Percentiles rank a stretch among this genome's conserved stretches.
Conservation (phyloP, 2,888 invertebrate species). For the Sphaeridia pumilis region DNA sequence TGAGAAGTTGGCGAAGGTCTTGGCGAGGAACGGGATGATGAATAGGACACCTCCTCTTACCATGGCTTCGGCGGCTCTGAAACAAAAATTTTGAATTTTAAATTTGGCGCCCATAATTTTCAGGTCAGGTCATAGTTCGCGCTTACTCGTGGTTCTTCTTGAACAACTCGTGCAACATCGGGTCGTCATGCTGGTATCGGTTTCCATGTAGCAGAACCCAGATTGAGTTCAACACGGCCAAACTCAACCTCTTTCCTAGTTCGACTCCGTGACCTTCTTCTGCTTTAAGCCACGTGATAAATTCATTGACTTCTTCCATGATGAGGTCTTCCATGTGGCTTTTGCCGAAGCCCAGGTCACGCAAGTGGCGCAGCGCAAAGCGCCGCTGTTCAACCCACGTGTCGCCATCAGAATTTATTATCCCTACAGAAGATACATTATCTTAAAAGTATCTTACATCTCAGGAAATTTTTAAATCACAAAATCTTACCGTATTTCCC, state of each 20-base stretch:
- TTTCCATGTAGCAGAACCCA: background rate
- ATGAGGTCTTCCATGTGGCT: conserved; percentile 1
- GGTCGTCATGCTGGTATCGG: conserved; percentile 4
- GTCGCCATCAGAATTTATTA: background rate
- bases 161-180: background rate
- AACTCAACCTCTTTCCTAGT: background rate
- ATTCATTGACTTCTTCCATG: conserved; percentile 9
- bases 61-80: background rate
- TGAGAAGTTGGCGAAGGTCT: background rate
- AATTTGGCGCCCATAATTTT: background rate
- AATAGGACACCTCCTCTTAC: background rate
- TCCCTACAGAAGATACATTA: background rate
- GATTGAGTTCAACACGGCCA: background rate
- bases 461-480: background rate
- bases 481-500: background rate
- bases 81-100: background rate
- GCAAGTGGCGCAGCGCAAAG: background rate
- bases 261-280: background rate
- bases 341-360: conserved; percentile 6
- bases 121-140: background rate
- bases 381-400: conserved; percentile 2
- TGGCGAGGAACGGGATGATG: background rate
- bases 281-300: background rate
- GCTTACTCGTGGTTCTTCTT: background rate
- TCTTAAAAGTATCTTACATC: background rate